Evolutionary conservation across 2,888 invertebrate species (phyloP), one percentile per base, ranked within the genome.

Genomic region (Hypomecis atomaria): DNA sequence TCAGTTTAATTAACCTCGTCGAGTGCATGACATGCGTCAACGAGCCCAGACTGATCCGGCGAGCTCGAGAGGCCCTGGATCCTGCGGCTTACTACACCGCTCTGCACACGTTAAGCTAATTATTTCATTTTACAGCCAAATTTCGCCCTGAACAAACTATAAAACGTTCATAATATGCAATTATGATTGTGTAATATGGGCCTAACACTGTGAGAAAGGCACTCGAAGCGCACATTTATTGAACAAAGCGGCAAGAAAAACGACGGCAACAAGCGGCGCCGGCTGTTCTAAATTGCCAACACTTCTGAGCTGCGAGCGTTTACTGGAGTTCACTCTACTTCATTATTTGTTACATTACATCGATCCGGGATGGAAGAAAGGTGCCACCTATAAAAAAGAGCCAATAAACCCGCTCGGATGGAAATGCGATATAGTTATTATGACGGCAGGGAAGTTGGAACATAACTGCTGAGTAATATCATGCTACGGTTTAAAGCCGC

Each of bases 211-310:
- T 82, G 82, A 81, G 81, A 87, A 85, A 81, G 78, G 83, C 78
- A 77, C 81, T 85, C 80, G 72, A 76, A 76, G 75, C 83, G 80
- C 81, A 86, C 88, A 87, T 88, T 88, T 88, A 88, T 87, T 84
- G 86, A 87, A 87, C 85, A 84, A 85, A 86, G 86, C 79, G 83
- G 83, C 82, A 83, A 84, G 87, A 88, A 88, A 89, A 88, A 89
- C 85, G 89, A 79, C 80, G 84, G 82, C 82, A 84, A 87, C 87
- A 86, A 83, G 81, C 83, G 78, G 83, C 81, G 75, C 89, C 90
- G 86, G 88, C 81, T 91, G 89, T 80, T 82, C 85, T 78, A 83
- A 89, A 90, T 89, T 85, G 87, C 88, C 86, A 83, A 85, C 89
- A 88, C 87, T 84, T 84, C 81, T 72, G 82, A 77, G 83, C 84